These are phyloP conservation scores for Propsilocerus akamusi DNA, from an alignment of 1,140 invertebrate genomes.

Conservation along the genomic window DNA sequence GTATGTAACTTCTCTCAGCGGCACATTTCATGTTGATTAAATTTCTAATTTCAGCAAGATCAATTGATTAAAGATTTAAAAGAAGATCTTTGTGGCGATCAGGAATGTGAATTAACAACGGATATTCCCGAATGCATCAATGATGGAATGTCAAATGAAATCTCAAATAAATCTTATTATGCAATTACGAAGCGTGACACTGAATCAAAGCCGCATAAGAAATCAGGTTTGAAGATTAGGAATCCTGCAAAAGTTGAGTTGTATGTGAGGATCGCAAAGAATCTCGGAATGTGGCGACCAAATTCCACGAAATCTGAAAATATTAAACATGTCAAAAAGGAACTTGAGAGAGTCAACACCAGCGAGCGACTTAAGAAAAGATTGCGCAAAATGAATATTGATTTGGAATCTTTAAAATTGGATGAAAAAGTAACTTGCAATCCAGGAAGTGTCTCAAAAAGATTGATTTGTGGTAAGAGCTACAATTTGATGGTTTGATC, in stretches of 20 bases:
- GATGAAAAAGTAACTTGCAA: conserved; percentile 11
- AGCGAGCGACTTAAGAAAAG: conserved; percentile 4
- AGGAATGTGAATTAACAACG: conserved; percentile 6
- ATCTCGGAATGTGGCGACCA: conserved; percentile 6
- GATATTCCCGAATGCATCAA: conserved; percentile 6
- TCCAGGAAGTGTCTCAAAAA: conserved; percentile 16
- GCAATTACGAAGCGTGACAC: background rate
- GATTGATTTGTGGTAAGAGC: conserved; percentile 17
- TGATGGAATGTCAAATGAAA: background rate
- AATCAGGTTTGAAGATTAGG: background rate
- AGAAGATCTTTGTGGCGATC: conserved; percentile 3
- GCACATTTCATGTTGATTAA: background rate
- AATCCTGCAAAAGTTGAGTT: conserved; percentile 3
- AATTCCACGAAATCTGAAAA: conserved; percentile 4
- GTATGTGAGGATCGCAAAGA: conserved; percentile 4
- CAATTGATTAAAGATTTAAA: background rate
- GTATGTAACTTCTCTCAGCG: background rate
- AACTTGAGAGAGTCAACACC: background rate
- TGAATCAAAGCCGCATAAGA: background rate
- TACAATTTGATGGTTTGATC: background rate
- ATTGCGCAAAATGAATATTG: conserved; percentile 5
- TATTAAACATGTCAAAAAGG: conserved; percentile 2
- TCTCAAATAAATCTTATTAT: background rate
- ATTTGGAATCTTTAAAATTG: conserved; percentile 4
- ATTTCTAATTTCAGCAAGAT: background rate